phyloP scores from a whole-genome alignment of 2,888 invertebrate genomes.

The Allacma fusca region DNA sequence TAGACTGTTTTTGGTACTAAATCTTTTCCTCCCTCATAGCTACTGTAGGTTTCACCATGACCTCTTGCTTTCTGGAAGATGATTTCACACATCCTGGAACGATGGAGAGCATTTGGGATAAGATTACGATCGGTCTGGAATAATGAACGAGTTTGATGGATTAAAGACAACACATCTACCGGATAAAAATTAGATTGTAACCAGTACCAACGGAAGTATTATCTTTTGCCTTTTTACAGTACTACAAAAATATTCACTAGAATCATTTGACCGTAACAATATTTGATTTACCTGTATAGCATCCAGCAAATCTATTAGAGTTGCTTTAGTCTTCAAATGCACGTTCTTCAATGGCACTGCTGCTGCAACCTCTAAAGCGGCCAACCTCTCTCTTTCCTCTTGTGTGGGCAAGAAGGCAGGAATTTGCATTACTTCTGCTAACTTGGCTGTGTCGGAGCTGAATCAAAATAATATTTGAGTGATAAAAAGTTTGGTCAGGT shows the following conservation, averaged over 20 bases:
- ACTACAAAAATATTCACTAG: too few species aligned
- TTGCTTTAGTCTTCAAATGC: conserved; percentile 46
- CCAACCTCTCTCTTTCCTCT: conserved; percentile 54
- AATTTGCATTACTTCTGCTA: conserved; percentile 56
- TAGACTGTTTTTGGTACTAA: conserved; percentile 30
- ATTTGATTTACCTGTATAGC: conserved; percentile 44
- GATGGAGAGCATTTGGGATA: conserved; percentile 21
- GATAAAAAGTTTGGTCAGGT: too few species aligned
- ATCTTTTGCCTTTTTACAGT: too few species aligned
- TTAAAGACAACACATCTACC: too few species aligned
- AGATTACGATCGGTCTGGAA: conserved; percentile 38
- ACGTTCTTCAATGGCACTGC: conserved; percentile 40
- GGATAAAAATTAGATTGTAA: too few species aligned
- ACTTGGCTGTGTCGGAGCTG: conserved; percentile 52
- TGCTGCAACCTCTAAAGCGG: conserved; percentile 52
- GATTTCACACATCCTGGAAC: conserved; percentile 36
- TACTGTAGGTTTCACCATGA: conserved; percentile 39
- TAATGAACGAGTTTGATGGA: too few species aligned
- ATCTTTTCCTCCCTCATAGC: conserved; percentile 21
- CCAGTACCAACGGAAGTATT: too few species aligned
- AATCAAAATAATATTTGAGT: not conserved
- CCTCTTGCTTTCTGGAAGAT: conserved; percentile 37
- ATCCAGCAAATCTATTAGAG: conserved; percentile 48
- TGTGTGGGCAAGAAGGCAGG: conserved; percentile 47
- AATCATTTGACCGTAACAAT: not conserved